These are phyloP conservation scores for Zoanthus gigantus DNA, from an alignment of 92 coral and sea anemone genomes.

Conservation along the genomic window DNA sequence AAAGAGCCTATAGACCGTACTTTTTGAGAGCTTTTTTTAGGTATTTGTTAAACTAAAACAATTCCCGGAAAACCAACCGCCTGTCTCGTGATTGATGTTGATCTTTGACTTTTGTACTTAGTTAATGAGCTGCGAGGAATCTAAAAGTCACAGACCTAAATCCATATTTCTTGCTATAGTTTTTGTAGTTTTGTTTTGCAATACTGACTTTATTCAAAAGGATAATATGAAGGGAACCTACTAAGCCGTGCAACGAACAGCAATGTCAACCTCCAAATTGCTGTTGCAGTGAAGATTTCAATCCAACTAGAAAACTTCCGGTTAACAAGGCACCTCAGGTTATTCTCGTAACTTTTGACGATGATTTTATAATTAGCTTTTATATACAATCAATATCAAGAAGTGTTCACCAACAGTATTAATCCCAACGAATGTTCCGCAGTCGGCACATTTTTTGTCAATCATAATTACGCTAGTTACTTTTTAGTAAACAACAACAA, in stretches of 20 bases:
- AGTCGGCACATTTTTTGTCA: slow-evolving; percentile 76
- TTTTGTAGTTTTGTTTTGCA: background rate
- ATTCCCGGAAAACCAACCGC: background rate
- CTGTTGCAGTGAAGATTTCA: slow-evolving; percentile 79
- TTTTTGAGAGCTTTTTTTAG: too few species aligned
- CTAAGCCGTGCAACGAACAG: slow-evolving; percentile 74
- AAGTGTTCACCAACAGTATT: slow-evolving; percentile 60
- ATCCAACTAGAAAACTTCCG: slow-evolving; percentile 74
- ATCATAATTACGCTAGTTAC: slow-evolving; percentile 80
- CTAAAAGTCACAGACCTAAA: background rate
- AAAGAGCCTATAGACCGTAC: background rate
- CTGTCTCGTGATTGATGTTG: background rate
- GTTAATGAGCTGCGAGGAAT: background rate
- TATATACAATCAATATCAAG: slow-evolving; percentile 71
- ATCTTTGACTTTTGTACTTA: background rate
- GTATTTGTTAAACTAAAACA: background rate
- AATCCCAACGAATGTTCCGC: slow-evolving; percentile 91
- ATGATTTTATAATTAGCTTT: slow-evolving; percentile 47
- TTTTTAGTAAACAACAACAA: background rate
- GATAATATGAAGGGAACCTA: slow-evolving; percentile 52
- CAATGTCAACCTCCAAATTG: slow-evolving; percentile 75
- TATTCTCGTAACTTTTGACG: slow-evolving; percentile 81
- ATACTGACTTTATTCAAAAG: background rate
- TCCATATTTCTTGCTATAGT: background rate
- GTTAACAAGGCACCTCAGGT: slow-evolving; percentile 73